Evolutionary conservation across 2,113 vertebrate species (phyloP).

Genomic region (Lichenostomus cassidix): DNA sequence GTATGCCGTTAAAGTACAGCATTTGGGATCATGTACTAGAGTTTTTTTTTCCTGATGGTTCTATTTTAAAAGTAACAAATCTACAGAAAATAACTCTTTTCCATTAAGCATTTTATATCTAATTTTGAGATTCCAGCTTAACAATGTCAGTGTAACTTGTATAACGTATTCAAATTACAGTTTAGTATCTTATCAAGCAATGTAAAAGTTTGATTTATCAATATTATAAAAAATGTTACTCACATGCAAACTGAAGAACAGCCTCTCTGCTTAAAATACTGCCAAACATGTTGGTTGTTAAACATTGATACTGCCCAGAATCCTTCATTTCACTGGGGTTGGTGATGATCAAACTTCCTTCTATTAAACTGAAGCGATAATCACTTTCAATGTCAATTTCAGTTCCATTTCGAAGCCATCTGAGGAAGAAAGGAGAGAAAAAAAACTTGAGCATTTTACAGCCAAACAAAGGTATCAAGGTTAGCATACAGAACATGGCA

Average conservation of each 20-base stretch:
- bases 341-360: slow-evolving; percentile 88
- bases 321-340: slow-evolving; percentile 85
- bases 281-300: slow-evolving; percentile 84
- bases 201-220: neutral
- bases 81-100: neutral
- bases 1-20: neutral
- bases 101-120: neutral
- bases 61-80: neutral
- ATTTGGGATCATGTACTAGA: neutral
- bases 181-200: neutral
- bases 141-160: neutral
- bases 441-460: neutral
- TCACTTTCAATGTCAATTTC: slow-evolving; percentile 82
- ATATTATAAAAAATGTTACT: slow-evolving; percentile 71
- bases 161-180: neutral
- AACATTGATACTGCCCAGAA: slow-evolving; percentile 90
- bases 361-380: slow-evolving; percentile 86
- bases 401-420: slow-evolving; percentile 92
- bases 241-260: slow-evolving; percentile 92
- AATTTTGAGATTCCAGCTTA: neutral
- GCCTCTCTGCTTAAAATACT: slow-evolving; percentile 88
- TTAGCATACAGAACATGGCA: neutral
- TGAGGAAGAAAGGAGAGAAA: slow-evolving; percentile 42
- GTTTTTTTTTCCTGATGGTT: neutral
- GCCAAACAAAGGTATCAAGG: neutral